Base-by-base conservation (phyloP, 2,113 vertebrate genomes). In the Glareola pratincola region DNA sequence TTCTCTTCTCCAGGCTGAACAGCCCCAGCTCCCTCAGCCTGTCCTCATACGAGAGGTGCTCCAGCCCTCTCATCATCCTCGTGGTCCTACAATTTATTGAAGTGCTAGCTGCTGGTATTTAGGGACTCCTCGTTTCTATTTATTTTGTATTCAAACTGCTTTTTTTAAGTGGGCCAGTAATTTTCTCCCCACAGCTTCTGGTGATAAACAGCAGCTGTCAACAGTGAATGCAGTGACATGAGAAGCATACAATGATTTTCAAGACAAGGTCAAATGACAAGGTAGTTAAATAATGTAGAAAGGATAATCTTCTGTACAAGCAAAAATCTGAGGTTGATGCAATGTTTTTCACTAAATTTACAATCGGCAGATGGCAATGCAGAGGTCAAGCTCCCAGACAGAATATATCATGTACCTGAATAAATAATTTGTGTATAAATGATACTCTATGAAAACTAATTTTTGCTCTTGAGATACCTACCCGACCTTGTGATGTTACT, bases 201-300 rank as follows among this genome's bases (percentile, higher is more conserved):
- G 29, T 92, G 92, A 97, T 87, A 97, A 97, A 96, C 91, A 93
- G 92, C 96, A 97, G 94, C 96, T 97, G 95, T 97, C 96, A 91
- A 62, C 74, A 87, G 39, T 59, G 66, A 94, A 94, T 94, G 45
- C 86, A 85, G 39, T 75, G 92, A 75, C 63, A 96, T 94, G 91
- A 92, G 96, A 95, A 69, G 77, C 80, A 66, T 53, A 78, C 73
- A 78, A 10, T 72, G 73, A 92, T 95, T 91, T 97, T 94, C 77
- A 91, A 95, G 91, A 85, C 95, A 97, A 97, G 95, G 96, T 97
- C 95, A 95, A 97, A 95, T 94, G 91, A 89, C 86, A 97, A 97
- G 92, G 86, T 96, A 97, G 80, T 91, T 95, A 94, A 95, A 97
- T 95, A 95, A 94, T 92, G 86, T 94, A 94, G 89, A 66, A 91